Evolutionary conservation across 2,888 invertebrate species (phyloP).

Genomic region (Halocaridina rubra): DNA sequence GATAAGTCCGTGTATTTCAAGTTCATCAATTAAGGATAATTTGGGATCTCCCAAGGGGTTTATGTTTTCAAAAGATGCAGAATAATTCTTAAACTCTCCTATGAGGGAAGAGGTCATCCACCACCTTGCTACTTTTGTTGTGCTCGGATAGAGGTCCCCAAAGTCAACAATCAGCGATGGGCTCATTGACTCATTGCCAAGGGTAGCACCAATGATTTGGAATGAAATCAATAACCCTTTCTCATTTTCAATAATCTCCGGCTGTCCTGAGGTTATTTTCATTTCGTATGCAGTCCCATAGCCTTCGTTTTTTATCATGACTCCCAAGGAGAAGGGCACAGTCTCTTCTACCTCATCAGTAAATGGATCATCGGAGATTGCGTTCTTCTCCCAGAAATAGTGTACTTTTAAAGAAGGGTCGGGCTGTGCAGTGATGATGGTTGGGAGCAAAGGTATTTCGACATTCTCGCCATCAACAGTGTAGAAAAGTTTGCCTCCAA

Average conservation of each 20-base stretch:
- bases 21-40: neutral
- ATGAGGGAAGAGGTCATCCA: neutral
- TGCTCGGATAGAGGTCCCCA: neutral
- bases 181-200: neutral
- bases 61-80: neutral
- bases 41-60: neutral
- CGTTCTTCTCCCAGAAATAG: neutral
- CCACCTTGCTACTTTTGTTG: neutral
- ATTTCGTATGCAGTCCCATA: neutral
- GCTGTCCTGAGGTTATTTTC: neutral
- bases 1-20: neutral
- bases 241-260: neutral
- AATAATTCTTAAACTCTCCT: neutral
- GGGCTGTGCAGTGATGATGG: neutral
- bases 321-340: neutral
- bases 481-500: neutral
- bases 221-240: neutral
- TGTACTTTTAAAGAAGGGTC: neutral
- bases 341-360: neutral
- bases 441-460: neutral
- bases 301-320: neutral
- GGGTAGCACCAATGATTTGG: neutral
- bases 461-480: neutral
- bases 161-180: neutral
- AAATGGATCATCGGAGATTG: neutral